Percentiles rank a stretch among this genome's conserved stretches.
Evolutionary conservation across 2,888 invertebrate genomes (phyloP).

Genomic region (Zootermopsis nevadensis): DNA sequence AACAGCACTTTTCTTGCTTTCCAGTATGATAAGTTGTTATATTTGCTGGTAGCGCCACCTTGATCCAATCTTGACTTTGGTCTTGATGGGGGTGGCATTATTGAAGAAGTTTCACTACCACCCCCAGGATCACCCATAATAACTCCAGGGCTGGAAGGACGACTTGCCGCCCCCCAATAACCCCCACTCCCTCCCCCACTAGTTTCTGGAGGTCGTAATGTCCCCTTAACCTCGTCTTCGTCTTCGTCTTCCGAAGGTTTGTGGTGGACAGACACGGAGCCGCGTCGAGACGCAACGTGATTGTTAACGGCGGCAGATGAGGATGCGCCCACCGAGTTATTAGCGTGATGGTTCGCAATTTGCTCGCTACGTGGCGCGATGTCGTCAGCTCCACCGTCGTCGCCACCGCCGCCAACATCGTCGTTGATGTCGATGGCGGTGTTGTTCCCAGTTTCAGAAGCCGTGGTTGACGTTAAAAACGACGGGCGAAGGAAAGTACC

Average conservation of each 20-base stretch:
- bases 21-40: conserved; percentile 88
- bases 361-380: conserved; percentile 35
- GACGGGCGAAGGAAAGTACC: not conserved
- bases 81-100: conserved; percentile 65
- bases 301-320: conserved; percentile 25
- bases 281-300: conserved; percentile 20
- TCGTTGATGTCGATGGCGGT: conserved; percentile 10
- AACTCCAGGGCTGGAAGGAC: conserved; percentile 62
- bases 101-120: conserved; percentile 71
- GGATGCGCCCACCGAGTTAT: conserved; percentile 22
- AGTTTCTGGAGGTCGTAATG: conserved; percentile 6
- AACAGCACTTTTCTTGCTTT: conserved; percentile 87
- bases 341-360: conserved; percentile 32
- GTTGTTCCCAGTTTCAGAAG: conserved; percentile 20
- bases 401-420: conserved; percentile 28
- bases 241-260: conserved; percentile 30
- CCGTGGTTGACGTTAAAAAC: not conserved
- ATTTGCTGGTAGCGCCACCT: conserved; percentile 65
- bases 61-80: conserved; percentile 70
- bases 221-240: conserved; percentile 45
- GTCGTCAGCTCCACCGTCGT: conserved; percentile 29
- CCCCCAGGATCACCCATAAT: conserved; percentile 67
- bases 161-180: conserved; percentile 66
- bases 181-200: conserved; percentile 52
- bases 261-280: conserved; percentile 6